Evolutionary conservation across 2,113 vertebrate genomes (phyloP).

Genomic region (Calidris pygmaea): DNA sequence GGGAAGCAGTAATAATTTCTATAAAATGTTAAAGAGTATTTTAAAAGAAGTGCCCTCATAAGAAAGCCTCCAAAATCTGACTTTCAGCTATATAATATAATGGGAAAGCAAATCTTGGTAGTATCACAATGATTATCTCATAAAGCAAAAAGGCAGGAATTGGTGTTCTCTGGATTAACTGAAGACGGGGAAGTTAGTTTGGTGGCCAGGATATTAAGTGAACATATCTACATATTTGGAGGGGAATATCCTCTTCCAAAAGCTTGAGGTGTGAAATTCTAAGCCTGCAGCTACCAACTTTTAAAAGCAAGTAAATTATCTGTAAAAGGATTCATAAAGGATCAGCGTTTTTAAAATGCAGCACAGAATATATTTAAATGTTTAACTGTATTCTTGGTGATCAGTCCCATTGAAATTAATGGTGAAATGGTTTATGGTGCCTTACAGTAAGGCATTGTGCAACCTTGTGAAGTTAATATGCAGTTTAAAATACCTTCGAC

Average conservation of each 20-base stretch:
- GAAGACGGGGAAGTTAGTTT: not conserved
- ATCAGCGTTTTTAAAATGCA: not conserved
- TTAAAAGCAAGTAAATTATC: not conserved
- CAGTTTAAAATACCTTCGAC: not conserved
- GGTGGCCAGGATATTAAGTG: not conserved
- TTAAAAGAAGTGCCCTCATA: not conserved
- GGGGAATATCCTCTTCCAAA: not conserved
- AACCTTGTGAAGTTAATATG: not conserved
- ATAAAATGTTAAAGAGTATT: not conserved
- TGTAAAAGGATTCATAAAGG: not conserved
- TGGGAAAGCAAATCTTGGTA: not conserved
- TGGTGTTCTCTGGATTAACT: not conserved
- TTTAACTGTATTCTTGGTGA: not conserved
- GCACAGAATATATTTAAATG: rapidly evolving
- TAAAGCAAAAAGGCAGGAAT: not conserved
- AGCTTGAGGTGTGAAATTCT: not conserved
- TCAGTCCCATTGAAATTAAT: not conserved
- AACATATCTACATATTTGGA: not conserved
- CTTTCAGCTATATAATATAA: not conserved
- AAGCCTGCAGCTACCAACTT: not conserved
- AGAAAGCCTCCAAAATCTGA: not conserved
- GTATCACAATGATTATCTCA: not conserved
- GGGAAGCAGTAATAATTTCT: not conserved
- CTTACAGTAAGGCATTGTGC: not conserved
- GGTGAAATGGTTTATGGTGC: not conserved